These are phyloP conservation scores for Dinocampus coccinellae DNA, from an alignment of 2,888 invertebrate species.

Conservation along the genomic window DNA sequence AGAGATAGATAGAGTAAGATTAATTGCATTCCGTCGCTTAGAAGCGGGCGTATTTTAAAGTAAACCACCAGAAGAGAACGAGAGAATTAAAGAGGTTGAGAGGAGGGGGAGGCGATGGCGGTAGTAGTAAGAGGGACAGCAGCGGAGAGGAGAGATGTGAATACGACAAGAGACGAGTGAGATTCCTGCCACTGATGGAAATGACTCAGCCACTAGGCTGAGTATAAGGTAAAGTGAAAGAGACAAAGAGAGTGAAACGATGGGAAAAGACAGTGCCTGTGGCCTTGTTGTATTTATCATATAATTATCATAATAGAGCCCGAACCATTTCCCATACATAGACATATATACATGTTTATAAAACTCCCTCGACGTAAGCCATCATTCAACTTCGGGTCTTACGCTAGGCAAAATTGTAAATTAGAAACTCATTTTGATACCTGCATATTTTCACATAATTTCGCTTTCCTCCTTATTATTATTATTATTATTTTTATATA, in stretches of 20 bases:
- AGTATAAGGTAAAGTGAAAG: background rate
- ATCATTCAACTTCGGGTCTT: constrained; percentile 37
- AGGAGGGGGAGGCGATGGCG: constrained; percentile 37
- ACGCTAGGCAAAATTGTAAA: constrained; percentile 61
- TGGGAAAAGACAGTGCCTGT: constrained; percentile 60
- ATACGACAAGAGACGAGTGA: constrained; percentile 50
- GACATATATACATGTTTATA: too few relatives aligned
- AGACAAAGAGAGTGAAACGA: constrained; percentile 23
- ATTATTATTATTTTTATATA: too few relatives aligned
- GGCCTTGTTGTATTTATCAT: constrained; percentile 70
- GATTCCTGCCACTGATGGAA: constrained; percentile 64
- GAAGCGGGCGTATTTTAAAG: constrained; percentile 61
- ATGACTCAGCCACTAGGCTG: constrained; percentile 47
- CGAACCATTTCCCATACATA: constrained; percentile 47
- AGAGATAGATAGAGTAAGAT: constrained; percentile 62
- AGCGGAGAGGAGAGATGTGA: constrained; percentile 39
- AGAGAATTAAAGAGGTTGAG: constrained; percentile 36
- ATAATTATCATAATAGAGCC: constrained; percentile 69
- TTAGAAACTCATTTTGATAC: constrained; percentile 63
- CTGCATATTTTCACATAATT: too few relatives aligned
- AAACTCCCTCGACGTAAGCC: constrained; percentile 21
- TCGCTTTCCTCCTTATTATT: too few relatives aligned
- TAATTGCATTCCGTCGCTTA: constrained; percentile 67
- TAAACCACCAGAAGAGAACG: constrained; percentile 54
- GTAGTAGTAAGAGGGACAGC: constrained; percentile 38